A percentile compares a stretch with the other conserved stretches of the same genome.
Conservation (phyloP, 2,888 invertebrate genomes). For the Acrobasis repandana region DNA sequence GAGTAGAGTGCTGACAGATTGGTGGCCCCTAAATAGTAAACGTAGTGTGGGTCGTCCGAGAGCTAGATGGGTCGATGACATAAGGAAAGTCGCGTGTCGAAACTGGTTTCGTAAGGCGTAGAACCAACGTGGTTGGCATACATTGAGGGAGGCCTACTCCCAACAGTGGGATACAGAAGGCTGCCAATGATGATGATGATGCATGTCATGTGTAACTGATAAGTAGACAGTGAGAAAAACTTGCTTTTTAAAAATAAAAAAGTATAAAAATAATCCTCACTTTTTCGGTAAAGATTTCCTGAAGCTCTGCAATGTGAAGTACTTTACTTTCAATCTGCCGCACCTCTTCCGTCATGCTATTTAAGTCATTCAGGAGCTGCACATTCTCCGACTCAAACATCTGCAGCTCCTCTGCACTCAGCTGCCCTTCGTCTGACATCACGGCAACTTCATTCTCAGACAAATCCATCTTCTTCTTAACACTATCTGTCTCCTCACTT, state of each 20-base stretch:
- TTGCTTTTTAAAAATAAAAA: too few species aligned
- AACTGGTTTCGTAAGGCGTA: too few species aligned
- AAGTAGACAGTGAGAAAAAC: constrained; percentile 19
- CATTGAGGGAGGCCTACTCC: too few species aligned
- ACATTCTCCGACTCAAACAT: constrained; percentile 97
- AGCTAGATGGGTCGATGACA: too few species aligned
- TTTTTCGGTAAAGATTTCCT: constrained; percentile 98
- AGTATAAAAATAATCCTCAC: constrained; percentile 44
- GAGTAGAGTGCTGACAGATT: too few species aligned
- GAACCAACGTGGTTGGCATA: too few species aligned
- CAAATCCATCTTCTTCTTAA: constrained; percentile 59
- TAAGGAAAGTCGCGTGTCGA: too few species aligned
- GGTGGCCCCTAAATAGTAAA: too few species aligned
- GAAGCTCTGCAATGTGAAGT: constrained; percentile 96
- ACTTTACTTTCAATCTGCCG: constrained; percentile 95
- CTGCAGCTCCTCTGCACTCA: constrained; percentile 94
- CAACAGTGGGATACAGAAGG: too few species aligned
- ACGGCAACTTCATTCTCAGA: constrained; percentile 74
- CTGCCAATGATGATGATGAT: too few species aligned
- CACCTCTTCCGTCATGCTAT: constrained; percentile 95
- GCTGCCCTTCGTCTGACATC: constrained; percentile 83
- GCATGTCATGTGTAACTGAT: too few species aligned
- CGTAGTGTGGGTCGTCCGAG: too few species aligned
- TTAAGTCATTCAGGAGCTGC: constrained; percentile 92
- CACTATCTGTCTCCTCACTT: constrained; percentile 50